Conservation (phyloP, 2,888 invertebrate species). For the Patella ulyssiponensis region DNA sequence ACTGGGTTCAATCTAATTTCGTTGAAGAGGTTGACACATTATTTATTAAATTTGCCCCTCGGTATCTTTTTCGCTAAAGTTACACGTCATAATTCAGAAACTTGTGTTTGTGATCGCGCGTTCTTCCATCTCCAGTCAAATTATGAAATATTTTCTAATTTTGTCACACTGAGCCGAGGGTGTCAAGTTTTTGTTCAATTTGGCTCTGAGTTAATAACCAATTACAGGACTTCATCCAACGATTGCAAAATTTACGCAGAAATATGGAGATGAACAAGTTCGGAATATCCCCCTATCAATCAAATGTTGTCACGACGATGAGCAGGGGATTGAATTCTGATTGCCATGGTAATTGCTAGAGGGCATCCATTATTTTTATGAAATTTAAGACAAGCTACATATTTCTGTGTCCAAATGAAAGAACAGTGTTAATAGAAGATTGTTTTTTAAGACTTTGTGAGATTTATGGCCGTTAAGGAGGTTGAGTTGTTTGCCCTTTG, state of each 20-base stretch:
- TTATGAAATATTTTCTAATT: too few species aligned
- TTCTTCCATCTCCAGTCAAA: too few species aligned
- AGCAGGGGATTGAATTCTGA: conserved; percentile 10
- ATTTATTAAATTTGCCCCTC: too few species aligned
- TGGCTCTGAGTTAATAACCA: conserved; percentile 4
- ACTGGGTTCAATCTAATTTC: neutral
- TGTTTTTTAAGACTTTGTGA: neutral
- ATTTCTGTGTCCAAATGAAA: neutral
- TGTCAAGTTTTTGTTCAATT: conserved; percentile 6
- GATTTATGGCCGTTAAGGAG: neutral
- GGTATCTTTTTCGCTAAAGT: too few species aligned
- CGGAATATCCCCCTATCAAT: conserved; percentile 1
- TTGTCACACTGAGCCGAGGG: too few species aligned
- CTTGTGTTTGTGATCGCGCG: too few species aligned
- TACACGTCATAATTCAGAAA: too few species aligned
- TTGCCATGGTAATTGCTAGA: conserved; percentile 6
- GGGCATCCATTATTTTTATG: conserved; percentile 12
- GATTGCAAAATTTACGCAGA: conserved; percentile 9
- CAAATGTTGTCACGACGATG: conserved; percentile 3
- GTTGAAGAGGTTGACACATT: too few species aligned
- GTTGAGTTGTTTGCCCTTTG: neutral
- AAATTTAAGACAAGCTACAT: conserved; percentile 7
- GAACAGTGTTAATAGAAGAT: neutral
- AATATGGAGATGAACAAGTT: neutral
- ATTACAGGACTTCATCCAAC: neutral